phyloP scores from a whole-genome alignment of 1,140 invertebrate genomes.

The Brachionus rotundiformis region DNA sequence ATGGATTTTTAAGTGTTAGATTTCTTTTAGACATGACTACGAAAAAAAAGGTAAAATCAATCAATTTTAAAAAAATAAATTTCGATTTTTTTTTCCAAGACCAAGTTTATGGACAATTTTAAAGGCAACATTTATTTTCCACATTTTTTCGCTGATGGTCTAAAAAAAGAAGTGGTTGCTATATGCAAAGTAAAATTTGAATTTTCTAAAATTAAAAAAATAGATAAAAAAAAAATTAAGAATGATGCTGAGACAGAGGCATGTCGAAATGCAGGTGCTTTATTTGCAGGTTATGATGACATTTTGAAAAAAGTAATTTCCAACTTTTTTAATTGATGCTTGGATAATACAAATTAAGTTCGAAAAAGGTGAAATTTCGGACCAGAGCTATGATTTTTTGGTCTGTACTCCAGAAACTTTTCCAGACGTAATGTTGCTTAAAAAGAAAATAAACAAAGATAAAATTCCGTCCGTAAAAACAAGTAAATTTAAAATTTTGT shows the following conservation, averaged over 20 bases:
- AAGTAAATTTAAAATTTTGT: background rate
- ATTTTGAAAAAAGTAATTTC: constrained; percentile 35
- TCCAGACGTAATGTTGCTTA: constrained; percentile 14
- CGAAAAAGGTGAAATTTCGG: constrained; percentile 46
- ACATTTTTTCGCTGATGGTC: constrained; percentile 49
- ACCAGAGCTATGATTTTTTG: constrained; percentile 45
- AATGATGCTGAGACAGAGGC: constrained; percentile 20
- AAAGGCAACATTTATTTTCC: constrained; percentile 28
- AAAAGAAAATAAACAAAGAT: constrained; percentile 51
- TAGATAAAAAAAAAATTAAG: background rate
- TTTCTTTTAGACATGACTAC: constrained; percentile 41
- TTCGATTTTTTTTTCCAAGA: background rate
- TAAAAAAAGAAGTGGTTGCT: constrained; percentile 34
- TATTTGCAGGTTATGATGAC: constrained; percentile 20
- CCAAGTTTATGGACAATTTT: constrained; percentile 33
- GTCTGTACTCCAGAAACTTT: constrained; percentile 47
- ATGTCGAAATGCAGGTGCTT: constrained; percentile 22
- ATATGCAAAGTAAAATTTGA: constrained; percentile 45
- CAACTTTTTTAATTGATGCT: background rate
- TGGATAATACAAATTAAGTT: background rate
- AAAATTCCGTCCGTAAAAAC: constrained; percentile 35
- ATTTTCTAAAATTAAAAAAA: background rate
- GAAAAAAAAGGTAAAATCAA: constrained; percentile 25
- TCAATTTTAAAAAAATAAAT: background rate
- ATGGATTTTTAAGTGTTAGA: constrained; percentile 1